These are phyloP conservation scores for Sipha flava DNA, from an alignment of 1,140 invertebrate genomes.

Conservation along the genomic window DNA sequence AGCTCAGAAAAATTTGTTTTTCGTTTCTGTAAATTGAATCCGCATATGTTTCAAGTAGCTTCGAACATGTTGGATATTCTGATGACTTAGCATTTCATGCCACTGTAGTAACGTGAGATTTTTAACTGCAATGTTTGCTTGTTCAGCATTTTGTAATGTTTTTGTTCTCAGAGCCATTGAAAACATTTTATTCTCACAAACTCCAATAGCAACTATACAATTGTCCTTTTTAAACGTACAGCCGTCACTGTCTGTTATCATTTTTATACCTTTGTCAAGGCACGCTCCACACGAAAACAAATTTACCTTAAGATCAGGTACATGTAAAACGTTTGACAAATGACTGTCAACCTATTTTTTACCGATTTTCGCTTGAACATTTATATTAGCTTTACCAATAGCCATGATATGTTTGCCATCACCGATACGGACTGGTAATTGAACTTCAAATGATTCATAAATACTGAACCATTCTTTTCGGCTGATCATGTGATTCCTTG, in stretches of 20 bases:
- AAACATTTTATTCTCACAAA: background rate
- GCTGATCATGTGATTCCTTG: background rate
- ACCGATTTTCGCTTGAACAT: background rate
- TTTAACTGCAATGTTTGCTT: background rate
- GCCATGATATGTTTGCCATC: background rate
- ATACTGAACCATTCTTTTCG: background rate
- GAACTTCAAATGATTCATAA: background rate
- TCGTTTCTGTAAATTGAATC: background rate
- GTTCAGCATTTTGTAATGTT: background rate
- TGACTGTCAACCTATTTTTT: background rate
- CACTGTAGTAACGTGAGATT: background rate
- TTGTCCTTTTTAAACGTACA: background rate
- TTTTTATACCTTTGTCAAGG: background rate
- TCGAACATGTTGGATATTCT: background rate
- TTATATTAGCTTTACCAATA: background rate
- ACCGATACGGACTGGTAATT: background rate
- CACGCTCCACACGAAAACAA: background rate
- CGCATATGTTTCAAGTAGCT: background rate
- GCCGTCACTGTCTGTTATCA: background rate
- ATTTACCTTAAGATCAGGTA: background rate
- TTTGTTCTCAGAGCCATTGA: background rate
- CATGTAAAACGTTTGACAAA: background rate
- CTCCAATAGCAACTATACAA: background rate
- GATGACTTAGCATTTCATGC: background rate
- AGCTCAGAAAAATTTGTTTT: background rate